phyloP scores from a whole-genome alignment of 2,113 vertebrate genomes.

The Pituophis catenifer region DNA sequence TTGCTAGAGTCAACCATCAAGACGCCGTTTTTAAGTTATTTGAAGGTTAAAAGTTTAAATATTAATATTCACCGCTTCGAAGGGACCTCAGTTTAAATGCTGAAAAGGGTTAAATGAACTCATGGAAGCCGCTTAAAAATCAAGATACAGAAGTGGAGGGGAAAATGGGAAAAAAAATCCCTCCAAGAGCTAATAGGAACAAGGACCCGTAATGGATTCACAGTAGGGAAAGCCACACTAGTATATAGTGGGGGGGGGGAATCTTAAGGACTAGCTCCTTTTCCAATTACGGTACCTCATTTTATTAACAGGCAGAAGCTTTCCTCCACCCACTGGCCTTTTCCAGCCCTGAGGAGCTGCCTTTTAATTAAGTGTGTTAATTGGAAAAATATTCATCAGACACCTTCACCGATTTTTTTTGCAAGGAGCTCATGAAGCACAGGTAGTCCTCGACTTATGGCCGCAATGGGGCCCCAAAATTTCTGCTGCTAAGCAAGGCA shows the following conservation, averaged over 20 bases:
- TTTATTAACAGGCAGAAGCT: not conserved
- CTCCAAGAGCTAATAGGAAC: not conserved
- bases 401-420: not conserved
- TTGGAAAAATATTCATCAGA: not conserved
- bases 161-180: not conserved
- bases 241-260: fast-evolving
- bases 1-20: not conserved
- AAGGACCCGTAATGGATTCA: not conserved
- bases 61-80: not conserved
- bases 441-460: too few species aligned
- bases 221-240: not conserved
- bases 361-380: not conserved
- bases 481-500: not conserved
- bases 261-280: not conserved
- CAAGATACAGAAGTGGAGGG: not conserved
- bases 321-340: not conserved
- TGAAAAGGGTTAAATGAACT: not conserved
- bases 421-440: not conserved
- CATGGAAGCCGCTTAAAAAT: not conserved
- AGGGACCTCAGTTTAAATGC: not conserved
- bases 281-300: not conserved
- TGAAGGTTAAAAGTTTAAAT: not conserved
- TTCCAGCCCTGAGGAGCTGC: not conserved
- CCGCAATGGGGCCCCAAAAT: too few species aligned
- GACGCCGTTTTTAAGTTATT: not conserved